Evolutionary conservation across 2,888 invertebrate genomes (phyloP), one percentile per base, ranked within the genome.

Genomic region (Pterostichus niger): DNA sequence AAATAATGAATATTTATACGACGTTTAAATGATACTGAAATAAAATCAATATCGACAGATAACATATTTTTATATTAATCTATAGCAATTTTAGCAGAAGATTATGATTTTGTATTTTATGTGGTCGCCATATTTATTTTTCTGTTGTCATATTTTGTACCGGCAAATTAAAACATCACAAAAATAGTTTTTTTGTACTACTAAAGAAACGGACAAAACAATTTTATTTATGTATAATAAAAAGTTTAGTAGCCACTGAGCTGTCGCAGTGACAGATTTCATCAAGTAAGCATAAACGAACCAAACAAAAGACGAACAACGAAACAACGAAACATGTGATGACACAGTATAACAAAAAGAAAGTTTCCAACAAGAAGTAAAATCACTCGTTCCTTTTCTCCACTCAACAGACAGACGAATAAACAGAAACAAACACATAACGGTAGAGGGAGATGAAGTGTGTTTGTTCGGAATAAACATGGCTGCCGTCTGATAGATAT

Each of bases 251-350:
- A 31, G 9, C 24, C 59, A 15, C 24, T 15, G 59, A 40, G 68
- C 15, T 13, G 44, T 44, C 44, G 6, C 44, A 71, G 24, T 71
- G 68, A 71, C 40, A 71, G 68, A 71, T 71, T 71, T 71, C 68
- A 71, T 71, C 68, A 71, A 71, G 68, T 40, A 71, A 71, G 68
- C 68, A 71, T 71, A 71, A 71, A 71, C 68, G 68, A 71, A 44
- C 44, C 68, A 71, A 71, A 71, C 68, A 71, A 71, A 71, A 71
- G 68, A 71, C 44, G 40, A 71, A 64, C 64, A 9, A 17, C 68
- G 68, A 71, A 71, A 71, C 68, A 71, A 71, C 68, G 68, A 71
- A 71, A 71, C 68, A 17, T 71, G 68, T 71, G 68, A 71, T 71
- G 68, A 44, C 68, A 71, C 68, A 71, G 24, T 71, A 71, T 44